These are phyloP conservation scores for Euura lappo DNA, from an alignment of 1,140 invertebrate genomes.

Conservation along the genomic window DNA sequence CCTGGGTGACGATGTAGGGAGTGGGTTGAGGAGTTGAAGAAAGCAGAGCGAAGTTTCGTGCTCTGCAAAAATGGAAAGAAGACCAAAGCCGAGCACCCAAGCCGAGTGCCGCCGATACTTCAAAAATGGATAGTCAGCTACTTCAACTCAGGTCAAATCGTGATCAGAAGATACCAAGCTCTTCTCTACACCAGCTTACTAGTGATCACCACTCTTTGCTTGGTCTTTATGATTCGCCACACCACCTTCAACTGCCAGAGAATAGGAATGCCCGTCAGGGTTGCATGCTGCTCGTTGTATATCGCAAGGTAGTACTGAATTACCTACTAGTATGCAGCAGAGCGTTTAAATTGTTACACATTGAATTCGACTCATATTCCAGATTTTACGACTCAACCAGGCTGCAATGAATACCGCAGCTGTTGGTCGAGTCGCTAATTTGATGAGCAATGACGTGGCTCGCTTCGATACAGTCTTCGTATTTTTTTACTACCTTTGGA, in stretches of 20 bases:
- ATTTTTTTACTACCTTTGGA: constrained; percentile 61
- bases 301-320: constrained; percentile 62
- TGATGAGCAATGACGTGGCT: constrained; percentile 81
- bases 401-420: constrained; percentile 71
- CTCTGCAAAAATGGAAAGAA: constrained; percentile 37
- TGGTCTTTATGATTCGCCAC: constrained; percentile 57
- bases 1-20: constrained; percentile 40
- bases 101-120: constrained; percentile 58
- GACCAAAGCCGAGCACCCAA: constrained; percentile 44
- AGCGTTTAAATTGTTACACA: neutral
- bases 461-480: constrained; percentile 64
- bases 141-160: constrained; percentile 48
- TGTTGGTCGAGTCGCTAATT: constrained; percentile 82
- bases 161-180: constrained; percentile 40
- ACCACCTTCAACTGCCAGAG: constrained; percentile 52
- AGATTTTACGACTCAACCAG: constrained; percentile 71
- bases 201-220: constrained; percentile 37
- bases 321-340: no score
- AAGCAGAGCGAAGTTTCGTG: constrained; percentile 35
- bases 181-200: constrained; percentile 50
- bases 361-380: constrained; percentile 43
- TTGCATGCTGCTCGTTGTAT: constrained; percentile 68
- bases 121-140: constrained; percentile 63
- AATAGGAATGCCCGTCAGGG: constrained; percentile 66
- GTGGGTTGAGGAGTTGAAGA: constrained; percentile 59